Evolutionary conservation across 1,140 invertebrate species (phyloP), one percentile per base, ranked within the genome.

Genomic region (Thrips palmi): DNA sequence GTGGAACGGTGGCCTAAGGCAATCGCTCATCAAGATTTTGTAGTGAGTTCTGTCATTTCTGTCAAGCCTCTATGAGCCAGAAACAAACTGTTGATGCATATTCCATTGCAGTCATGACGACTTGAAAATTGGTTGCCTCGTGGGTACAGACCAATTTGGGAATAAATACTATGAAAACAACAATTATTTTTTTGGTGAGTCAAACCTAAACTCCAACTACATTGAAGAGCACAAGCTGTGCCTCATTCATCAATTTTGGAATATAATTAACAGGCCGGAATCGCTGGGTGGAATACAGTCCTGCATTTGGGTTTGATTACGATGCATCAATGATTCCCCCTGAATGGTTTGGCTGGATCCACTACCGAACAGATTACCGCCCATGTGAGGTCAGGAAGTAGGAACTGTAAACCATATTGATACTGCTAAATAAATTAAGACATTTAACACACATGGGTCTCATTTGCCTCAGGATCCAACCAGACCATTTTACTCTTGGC

Each of bases 131-230:
- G 92, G 92, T 17, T 73, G 58, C 0, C 53, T 88, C 0, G 69
- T 97, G n/a, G 94, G 94, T n/a, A 70, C 69, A 41, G 94, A 98
- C 57, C 79, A 87, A 55, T 91, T 74, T 58, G 93, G 94, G 22
- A 98, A 98, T 59, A 89, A 82, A 56, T 98, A 98, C 57, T 98
- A 70, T 57, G 78, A 97, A 65, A 94, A 96, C 53, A 75, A 81
- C 19, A 61, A 65, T 28, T 88, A 83, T 54, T 93, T 96, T 59
- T 77, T 81, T 54, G 76, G 87, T 67, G 56, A 59, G 55, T 47
- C 30, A 10, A n/a, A 19, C 3, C 12, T 8, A 18, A 19, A 8
- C 20, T 35, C 12, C 6, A 35, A 35, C 10, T n/a, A 37, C 8
- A 37, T 12, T 12, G 10, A 25, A 21, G 5, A 10, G 11, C 15